phyloP scores from a whole-genome alignment of 2,888 invertebrate genomes.

The Metacarcinus magister region DNA sequence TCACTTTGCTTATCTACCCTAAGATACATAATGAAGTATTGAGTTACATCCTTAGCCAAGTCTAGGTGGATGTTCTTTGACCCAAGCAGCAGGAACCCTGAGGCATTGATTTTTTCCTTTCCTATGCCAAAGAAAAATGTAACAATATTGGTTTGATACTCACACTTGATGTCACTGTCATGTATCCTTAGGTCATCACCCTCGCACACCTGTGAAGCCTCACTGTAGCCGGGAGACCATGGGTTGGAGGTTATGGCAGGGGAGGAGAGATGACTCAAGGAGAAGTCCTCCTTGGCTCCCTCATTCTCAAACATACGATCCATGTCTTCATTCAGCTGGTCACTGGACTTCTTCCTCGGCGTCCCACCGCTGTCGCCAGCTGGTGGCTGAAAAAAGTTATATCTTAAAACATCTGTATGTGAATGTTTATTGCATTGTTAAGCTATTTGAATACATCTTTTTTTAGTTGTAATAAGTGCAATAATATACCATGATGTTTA shows the following conservation, averaged over 20 bases:
- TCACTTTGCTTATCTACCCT: not conserved
- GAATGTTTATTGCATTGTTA: not conserved
- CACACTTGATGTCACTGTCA: constrained; percentile 72
- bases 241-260: constrained; percentile 18
- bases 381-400: constrained; percentile 49
- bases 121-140: not conserved
- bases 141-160: not conserved
- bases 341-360: not conserved
- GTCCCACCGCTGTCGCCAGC: constrained; percentile 37
- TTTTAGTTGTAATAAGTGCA: not conserved
- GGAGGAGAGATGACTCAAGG: constrained; percentile 61
- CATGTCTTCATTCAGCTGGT: constrained; percentile 79
- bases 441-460: not conserved
- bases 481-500: not conserved
- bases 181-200: constrained; percentile 54
- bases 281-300: constrained; percentile 71
- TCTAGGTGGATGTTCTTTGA: not conserved
- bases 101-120: not conserved
- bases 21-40: not conserved
- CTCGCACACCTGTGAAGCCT: constrained; percentile 14
- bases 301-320: constrained; percentile 73
- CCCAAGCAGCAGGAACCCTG: not conserved
- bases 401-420: not conserved
- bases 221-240: constrained; percentile 70
- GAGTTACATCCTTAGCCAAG: not conserved